Evolutionary conservation across 2,888 invertebrate genomes (phyloP), one percentile per base, ranked within the genome.

Genomic region (Tetragonisca angustula): DNA sequence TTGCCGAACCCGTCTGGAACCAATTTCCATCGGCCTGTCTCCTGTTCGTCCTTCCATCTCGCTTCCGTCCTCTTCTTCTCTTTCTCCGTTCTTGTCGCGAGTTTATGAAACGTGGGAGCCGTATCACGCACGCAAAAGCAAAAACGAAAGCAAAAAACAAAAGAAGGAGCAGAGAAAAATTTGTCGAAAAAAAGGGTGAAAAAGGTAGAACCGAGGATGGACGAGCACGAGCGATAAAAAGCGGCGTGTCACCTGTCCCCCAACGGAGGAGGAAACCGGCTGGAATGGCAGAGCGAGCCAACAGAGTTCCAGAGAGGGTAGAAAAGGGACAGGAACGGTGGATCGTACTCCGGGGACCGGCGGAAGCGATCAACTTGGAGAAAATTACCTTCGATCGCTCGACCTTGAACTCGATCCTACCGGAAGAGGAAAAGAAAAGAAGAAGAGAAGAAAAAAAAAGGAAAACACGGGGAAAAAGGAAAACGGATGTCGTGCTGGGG

Each of bases 321-420:
- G 43, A 65, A 65, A 77, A 54, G 54, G 56, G 54, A 75, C 50
- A 21, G 21, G 62, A 36, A 17, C 27, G 61, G 21, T 64, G 88
- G 68, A 88, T 88, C 76, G 86, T 79, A 64, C 89, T 81, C 89
- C 15, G n/a, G 88, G 88, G 88, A 89, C 74, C 32, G 49, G 27
- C 79, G 81, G 80, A 86, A 86, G 80, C 81, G 85, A 88, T 89
- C 81, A 80, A 77, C 21, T 69, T 71, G 70, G 84, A 88, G 88
- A 89, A 86, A 89, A 88, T 89, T 89, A 81, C 88, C 84, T 88
- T 89, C 88, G 88, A 89, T 88, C 86, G 81, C 74, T 68, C 78
- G 88, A 89, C 89, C 89, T 89, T 89, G 89, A 81, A 88, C 88
- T 79, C 79, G 78, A 86, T 87, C 85, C 70, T 67, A 64, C 69